A percentile compares a stretch with the other conserved stretches of the same genome.
Evolutionary conservation across 2,797 vertebrate genomes (phyloP).

Genomic region (Chaunax sp.): DNA sequence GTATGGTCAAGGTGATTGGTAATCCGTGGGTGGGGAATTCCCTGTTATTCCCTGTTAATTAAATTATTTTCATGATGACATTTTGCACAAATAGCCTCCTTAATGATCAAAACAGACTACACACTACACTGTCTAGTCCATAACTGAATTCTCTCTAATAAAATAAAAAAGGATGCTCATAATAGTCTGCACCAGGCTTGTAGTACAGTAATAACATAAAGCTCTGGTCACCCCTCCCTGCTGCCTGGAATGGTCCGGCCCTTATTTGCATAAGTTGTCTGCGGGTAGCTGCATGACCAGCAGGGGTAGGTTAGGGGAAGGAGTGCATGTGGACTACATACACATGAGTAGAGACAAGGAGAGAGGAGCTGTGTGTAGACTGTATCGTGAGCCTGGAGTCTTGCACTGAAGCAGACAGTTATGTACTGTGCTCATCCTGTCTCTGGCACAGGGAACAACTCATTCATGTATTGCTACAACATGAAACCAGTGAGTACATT

Average conservation of each 20-base stretch:
- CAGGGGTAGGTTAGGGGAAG: constrained; percentile 77
- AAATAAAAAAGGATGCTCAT: not conserved
- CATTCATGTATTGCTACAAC: constrained; percentile 96
- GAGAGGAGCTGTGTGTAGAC: constrained; percentile 74
- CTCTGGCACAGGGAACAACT: constrained; percentile 89
- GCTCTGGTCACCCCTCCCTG: constrained; percentile 65
- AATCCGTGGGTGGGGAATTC: constrained; percentile 47
- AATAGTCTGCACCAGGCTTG: constrained; percentile 4
- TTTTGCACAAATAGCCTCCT: constrained; percentile 5
- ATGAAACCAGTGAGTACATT: constrained; percentile 91
- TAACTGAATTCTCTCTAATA: not conserved
- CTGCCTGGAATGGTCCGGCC: constrained; percentile 88
- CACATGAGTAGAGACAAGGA: constrained; percentile 69
- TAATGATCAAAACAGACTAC: not conserved
- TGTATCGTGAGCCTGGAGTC: constrained; percentile 66
- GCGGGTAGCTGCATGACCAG: constrained; percentile 89
- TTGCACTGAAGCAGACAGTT: constrained; percentile 67
- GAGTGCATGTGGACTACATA: constrained; percentile 66
- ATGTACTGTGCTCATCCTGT: constrained; percentile 96
- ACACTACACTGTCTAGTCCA: not conserved
- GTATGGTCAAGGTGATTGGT: constrained; percentile 42
- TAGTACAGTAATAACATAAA: constrained; percentile 34
- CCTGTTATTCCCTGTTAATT: constrained; percentile 27
- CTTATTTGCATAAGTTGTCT: constrained; percentile 95
- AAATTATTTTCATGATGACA: not conserved